phyloP scores from a whole-genome alignment of 2,113 vertebrate genomes.

The Mesocricetus auratus region DNA sequence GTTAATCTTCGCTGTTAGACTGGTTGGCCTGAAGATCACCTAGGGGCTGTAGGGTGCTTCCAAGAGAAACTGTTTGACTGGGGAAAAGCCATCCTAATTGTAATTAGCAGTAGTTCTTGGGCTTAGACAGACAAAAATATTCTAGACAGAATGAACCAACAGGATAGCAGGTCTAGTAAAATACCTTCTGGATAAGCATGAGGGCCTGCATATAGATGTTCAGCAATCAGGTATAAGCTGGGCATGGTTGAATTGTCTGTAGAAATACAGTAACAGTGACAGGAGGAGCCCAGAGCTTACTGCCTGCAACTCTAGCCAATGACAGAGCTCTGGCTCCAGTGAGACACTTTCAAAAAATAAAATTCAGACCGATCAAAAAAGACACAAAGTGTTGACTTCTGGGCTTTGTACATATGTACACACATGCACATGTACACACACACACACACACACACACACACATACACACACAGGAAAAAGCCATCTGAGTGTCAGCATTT shows the following conservation, averaged over 20 bases:
- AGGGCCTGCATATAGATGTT: fast-evolving
- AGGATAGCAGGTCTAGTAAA: not conserved
- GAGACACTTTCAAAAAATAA: not conserved
- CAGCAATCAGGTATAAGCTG: not conserved
- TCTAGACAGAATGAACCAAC: not conserved
- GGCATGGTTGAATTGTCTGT: not conserved
- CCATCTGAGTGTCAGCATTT: not conserved
- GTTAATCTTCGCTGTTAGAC: not conserved
- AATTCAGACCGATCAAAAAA: not conserved
- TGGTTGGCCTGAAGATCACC: not conserved
- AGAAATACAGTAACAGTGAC: too few species aligned
- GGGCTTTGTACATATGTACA: not conserved
- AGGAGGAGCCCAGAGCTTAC: not conserved
- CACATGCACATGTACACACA: not conserved
- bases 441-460: not conserved
- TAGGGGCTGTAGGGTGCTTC: not conserved
- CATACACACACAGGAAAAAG: not conserved
- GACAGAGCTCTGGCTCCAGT: not conserved
- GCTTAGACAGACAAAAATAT: not conserved
- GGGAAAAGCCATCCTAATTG: too few species aligned
- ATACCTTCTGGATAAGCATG: too few species aligned
- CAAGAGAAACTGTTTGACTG: too few species aligned
- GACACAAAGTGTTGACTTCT: not conserved
- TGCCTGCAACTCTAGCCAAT: not conserved
- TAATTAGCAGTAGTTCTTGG: not conserved